Conservation (phyloP, 1,140 invertebrate genomes). For the Hyles euphorbiae region DNA sequence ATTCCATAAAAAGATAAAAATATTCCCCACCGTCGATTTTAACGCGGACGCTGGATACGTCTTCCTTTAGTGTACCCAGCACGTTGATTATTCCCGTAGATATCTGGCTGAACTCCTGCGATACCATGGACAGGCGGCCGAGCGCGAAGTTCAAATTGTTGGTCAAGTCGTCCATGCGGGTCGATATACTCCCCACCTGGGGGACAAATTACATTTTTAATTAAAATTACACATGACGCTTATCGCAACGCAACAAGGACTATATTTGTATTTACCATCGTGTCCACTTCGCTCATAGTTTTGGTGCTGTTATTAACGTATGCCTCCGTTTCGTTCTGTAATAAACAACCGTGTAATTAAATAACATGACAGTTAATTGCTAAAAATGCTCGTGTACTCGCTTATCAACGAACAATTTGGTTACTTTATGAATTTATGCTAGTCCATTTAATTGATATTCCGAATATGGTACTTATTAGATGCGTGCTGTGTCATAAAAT, state of each 20-base stretch:
- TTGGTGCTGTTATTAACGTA: slow-evolving; percentile 89
- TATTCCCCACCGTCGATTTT: slow-evolving; percentile 65
- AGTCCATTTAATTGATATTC: no score
- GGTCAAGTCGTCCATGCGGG: slow-evolving; percentile 87
- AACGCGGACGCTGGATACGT: slow-evolving; percentile 80
- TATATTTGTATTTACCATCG: slow-evolving; percentile 77
- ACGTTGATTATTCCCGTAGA: slow-evolving; percentile 83
- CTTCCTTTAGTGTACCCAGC: slow-evolving; percentile 82
- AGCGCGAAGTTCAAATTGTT: slow-evolving; percentile 90
- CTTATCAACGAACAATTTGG: no score
- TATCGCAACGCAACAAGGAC: slow-evolving; percentile 13
- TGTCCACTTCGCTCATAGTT: slow-evolving; percentile 88
- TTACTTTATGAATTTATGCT: no score
- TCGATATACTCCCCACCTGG: slow-evolving; percentile 85
- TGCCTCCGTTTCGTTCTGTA: slow-evolving; percentile 84
- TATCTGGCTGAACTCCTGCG: slow-evolving; percentile 91
- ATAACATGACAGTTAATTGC: background rate
- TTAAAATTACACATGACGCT: slow-evolving; percentile 4
- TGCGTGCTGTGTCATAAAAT: no score
- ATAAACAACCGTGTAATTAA: slow-evolving; percentile 24
- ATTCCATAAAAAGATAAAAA: no score
- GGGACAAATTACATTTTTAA: slow-evolving; percentile 17
- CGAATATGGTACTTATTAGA: no score
- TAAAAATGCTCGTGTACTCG: no score
- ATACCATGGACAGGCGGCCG: slow-evolving; percentile 86